phyloP scores from a whole-genome alignment of 2,888 invertebrate genomes.

The Drosophila helvetica region DNA sequence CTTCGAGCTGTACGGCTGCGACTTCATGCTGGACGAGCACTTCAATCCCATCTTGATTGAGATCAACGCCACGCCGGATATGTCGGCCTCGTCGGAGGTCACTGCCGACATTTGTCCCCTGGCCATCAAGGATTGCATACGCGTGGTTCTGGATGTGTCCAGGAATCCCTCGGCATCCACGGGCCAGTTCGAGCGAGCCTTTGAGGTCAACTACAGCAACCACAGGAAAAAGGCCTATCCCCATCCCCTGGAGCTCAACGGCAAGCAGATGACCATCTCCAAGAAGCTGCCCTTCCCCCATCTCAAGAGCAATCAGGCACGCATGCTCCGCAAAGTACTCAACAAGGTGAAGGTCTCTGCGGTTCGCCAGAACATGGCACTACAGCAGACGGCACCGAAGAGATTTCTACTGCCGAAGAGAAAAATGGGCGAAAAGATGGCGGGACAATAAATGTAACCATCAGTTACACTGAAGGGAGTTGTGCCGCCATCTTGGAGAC shows the following conservation, averaged over 20 bases:
- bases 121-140: constrained; percentile 93
- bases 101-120: constrained; percentile 92
- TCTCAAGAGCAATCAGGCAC: constrained; percentile 26
- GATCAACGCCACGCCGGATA: constrained; percentile 95
- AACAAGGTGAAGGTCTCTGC: constrained; percentile 47
- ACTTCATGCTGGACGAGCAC: constrained; percentile 94
- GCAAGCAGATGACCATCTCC: constrained; percentile 60
- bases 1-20: constrained; percentile 96
- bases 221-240: constrained; percentile 48
- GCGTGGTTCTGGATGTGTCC: constrained; percentile 87
- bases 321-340: constrained; percentile 52
- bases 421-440: background rate
- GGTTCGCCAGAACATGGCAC: constrained; percentile 50
- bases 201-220: constrained; percentile 76
- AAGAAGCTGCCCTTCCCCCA: constrained; percentile 52
- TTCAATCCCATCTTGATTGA: constrained; percentile 95
- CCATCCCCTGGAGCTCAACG: constrained; percentile 53
- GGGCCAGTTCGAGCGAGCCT: constrained; percentile 87
- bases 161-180: constrained; percentile 84
- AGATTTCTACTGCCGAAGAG: constrained; percentile 8
- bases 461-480: background rate
- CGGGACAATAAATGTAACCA: background rate
- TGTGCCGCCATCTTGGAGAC: background rate
- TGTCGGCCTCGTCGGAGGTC: constrained; percentile 91
- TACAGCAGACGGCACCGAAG: constrained; percentile 66